These are phyloP conservation scores for Eulacestoma nigropectus DNA, from an alignment of 2,113 vertebrate species.

Conservation along the genomic window DNA sequence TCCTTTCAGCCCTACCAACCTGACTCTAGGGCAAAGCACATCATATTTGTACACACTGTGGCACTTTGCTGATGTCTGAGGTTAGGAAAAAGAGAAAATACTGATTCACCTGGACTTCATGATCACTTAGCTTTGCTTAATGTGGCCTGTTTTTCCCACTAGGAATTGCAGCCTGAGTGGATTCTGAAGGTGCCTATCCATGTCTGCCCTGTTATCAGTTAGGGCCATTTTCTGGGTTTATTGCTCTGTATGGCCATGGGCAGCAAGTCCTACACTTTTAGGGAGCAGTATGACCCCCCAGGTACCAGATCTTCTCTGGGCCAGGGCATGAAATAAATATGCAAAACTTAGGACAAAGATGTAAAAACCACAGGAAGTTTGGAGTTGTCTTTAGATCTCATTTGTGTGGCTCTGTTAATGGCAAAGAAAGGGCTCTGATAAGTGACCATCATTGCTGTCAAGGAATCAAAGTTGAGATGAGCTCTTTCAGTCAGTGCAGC, in stretches of 20 bases:
- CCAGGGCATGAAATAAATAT: not conserved
- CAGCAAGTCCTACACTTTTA: not conserved
- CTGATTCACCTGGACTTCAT: not conserved
- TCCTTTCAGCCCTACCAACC: not conserved
- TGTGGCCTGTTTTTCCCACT: not conserved
- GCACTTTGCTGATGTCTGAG: not conserved
- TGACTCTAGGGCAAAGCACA: not conserved
- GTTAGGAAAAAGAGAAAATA: not conserved
- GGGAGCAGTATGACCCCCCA: not conserved
- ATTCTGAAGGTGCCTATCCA: not conserved
- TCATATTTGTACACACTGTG: not conserved
- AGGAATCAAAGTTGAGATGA: not conserved
- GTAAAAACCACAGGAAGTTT: not conserved
- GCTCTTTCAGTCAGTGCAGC: not conserved
- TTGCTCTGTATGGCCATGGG: not conserved
- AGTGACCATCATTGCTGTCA: not conserved
- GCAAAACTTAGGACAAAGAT: not conserved
- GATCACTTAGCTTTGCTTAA: not conserved
- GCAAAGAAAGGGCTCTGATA: not conserved
- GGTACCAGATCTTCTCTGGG: not conserved
- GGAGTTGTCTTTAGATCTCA: not conserved
- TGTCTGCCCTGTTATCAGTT: not conserved
- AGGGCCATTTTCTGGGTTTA: not conserved
- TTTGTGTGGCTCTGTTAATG: not conserved
- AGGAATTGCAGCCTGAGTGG: not conserved